These are phyloP conservation scores for Phymastichus coffea DNA, from an alignment of 1,140 invertebrate genomes.

Conservation along the genomic window DNA sequence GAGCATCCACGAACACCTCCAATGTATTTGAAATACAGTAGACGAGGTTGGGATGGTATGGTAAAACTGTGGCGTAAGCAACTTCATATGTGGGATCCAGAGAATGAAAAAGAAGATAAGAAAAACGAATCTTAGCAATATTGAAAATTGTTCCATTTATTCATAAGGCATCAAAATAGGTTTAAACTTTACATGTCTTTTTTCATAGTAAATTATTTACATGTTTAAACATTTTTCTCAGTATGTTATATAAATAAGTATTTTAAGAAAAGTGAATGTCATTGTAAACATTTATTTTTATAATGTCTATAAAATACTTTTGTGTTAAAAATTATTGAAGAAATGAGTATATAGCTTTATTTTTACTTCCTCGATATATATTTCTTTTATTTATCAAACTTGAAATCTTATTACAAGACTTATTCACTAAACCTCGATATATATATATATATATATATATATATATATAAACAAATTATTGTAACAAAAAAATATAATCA, in stretches of 20 bases:
- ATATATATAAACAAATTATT: no score
- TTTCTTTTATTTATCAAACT: no score
- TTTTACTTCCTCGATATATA: no score
- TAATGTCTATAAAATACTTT: no score
- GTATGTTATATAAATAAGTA: not conserved
- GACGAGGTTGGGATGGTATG: conserved; percentile 86
- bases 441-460: no score
- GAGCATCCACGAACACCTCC: conserved; percentile 85
- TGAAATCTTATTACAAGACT: no score
- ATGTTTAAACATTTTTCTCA: conserved; percentile 17
- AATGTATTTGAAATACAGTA: conserved; percentile 82
- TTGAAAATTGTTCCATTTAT: conserved; percentile 7
- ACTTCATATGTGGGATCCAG: conserved; percentile 80
- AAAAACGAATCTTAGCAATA: conserved; percentile 15
- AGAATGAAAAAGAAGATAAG: conserved; percentile 26
- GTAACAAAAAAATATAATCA: no score
- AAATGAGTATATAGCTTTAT: no score
- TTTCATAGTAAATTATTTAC: conserved; percentile 23
- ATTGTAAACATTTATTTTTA: conserved; percentile 20
- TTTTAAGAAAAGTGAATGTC: no score
- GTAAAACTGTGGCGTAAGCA: conserved; percentile 84
- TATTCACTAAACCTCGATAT: no score
- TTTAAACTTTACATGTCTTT: not conserved
- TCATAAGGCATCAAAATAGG: conserved; percentile 7
- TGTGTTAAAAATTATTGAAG: no score